These are phyloP conservation scores for Masnerella sp. DNA, from an alignment of 2,888 invertebrate species.

Conservation along the genomic window DNA sequence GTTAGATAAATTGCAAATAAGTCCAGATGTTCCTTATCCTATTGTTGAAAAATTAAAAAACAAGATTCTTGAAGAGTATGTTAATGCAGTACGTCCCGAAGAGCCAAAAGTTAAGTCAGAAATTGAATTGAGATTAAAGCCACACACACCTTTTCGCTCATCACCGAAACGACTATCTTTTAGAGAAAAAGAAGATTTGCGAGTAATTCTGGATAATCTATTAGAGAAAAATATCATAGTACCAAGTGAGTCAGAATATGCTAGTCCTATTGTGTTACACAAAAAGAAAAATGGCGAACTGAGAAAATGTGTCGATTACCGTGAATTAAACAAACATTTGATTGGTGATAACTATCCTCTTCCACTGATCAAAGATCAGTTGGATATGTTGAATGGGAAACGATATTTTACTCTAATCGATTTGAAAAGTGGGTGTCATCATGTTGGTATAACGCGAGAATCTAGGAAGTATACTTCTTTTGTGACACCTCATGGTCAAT, in stretches of 20 bases:
- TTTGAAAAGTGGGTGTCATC: slow-evolving; percentile 14
- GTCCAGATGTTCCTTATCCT: background rate
- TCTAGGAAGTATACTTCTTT: slow-evolving; percentile 6
- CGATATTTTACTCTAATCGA: background rate
- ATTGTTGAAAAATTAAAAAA: background rate
- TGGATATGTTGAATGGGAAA: background rate
- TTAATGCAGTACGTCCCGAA: background rate
- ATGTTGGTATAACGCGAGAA: background rate
- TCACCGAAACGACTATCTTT: slow-evolving; percentile 8
- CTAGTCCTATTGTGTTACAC: slow-evolving; percentile 12
- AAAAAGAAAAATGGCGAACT: slow-evolving; percentile 15
- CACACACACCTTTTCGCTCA: slow-evolving; percentile 14
- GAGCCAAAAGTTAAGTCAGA: background rate
- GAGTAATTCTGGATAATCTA: background rate
- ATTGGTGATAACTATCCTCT: slow-evolving; percentile 16
- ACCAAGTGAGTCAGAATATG: slow-evolving; percentile 11
- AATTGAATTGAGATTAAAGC: background rate
- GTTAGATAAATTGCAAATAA: slow-evolving; percentile 2
- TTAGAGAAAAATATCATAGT: background rate
- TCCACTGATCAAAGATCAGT: slow-evolving; percentile 4
- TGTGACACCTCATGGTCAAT: slow-evolving; percentile 1
- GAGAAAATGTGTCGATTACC: slow-evolving; percentile 13
- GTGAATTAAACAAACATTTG: slow-evolving; percentile 5
- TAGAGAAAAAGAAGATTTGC: background rate
- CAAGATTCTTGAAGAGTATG: background rate